Evolutionary conservation across 2,888 invertebrate genomes (phyloP).

Genomic region (Hirtodrosophila duncani): DNA sequence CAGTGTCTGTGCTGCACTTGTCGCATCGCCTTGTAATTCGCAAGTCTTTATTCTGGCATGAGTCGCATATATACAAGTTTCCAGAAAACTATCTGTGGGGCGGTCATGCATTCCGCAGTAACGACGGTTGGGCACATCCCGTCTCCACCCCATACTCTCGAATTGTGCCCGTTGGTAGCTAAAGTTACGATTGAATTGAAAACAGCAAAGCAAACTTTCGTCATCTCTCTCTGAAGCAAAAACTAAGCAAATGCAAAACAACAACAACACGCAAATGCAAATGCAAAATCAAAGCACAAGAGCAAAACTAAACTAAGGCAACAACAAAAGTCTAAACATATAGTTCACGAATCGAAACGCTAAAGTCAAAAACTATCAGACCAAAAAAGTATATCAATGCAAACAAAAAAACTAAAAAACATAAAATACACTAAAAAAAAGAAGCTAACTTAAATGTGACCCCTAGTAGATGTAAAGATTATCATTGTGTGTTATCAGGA

Average conservation of each 20-base stretch:
- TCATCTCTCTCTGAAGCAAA: constrained; percentile 51
- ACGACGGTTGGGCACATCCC: constrained; percentile 71
- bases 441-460: constrained; percentile 63
- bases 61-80: constrained; percentile 45
- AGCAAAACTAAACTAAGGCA: constrained; percentile 35
- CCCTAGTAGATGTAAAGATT: constrained; percentile 63
- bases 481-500: constrained; percentile 65
- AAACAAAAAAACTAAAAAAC: constrained; percentile 56
- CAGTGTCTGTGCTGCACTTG: constrained; percentile 33
- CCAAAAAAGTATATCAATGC: constrained; percentile 66
- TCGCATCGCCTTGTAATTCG: constrained; percentile 45
- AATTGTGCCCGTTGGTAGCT: constrained; percentile 65
- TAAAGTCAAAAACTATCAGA: constrained; percentile 60
- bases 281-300: constrained; percentile 29
- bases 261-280: constrained; percentile 23
- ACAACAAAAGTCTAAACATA: constrained; percentile 49
- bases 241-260: constrained; percentile 32
- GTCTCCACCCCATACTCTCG: constrained; percentile 53
- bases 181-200: constrained; percentile 46
- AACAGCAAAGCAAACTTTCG: constrained; percentile 23
- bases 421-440: constrained; percentile 60
- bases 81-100: constrained; percentile 32
- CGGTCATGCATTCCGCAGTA: constrained; percentile 71
- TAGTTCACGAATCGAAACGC: constrained; percentile 50
- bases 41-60: constrained; percentile 42